Base-by-base conservation (phyloP, 1,140 invertebrate genomes). In the Tetramorium parvispinum region DNA sequence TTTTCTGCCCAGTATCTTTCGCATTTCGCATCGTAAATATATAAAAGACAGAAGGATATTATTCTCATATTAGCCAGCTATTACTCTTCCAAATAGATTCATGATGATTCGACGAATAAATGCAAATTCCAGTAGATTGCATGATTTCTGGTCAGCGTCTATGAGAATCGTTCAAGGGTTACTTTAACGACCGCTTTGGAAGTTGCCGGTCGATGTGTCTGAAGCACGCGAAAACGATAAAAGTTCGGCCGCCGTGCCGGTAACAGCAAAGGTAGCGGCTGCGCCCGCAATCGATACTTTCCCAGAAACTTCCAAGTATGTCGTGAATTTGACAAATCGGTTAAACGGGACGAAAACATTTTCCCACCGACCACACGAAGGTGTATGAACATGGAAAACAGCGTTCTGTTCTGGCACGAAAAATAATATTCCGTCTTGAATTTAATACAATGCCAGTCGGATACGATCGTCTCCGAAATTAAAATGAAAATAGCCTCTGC, bases 211-310 rank as follows among this genome's bases (percentile, higher is more conserved):
- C 83, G 88, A 89, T 89, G 88, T 88, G 63, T 66, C 76, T 0
- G 55, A 21, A 51, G 53, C 88, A 89, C 88, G 88, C 87, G 76
- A 89, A 86, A 86, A 66, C 24, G 46, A 16, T 53, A 55, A 40
- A 89, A 86, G 51, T 89, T 89, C 85, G 83, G 16, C 61, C 37
- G 43, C 13, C 46, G 51, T 65, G 37, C 59, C 51, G 24, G 53
- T 63, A 87, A 83, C 61, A 16, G 81, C 43, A 59, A 55, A 32
- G 65, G 57, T 79, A 65, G 18, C 40, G 55, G 27, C 53, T 71
- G 71, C 66, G 21, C 5, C 43, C 11, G 71, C 63, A 81, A 88
- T 89, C 88, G 82, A 89, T 89, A 88, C 43, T 85, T 89, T 88
- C 87, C 32, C 76, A 68, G 87, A 81, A 88, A 89, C 66, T 89